Percentiles rank a stretch among this genome's conserved stretches.
Conservation (phyloP, 1,140 invertebrate species). For the Choristoneura fumiferana region DNA sequence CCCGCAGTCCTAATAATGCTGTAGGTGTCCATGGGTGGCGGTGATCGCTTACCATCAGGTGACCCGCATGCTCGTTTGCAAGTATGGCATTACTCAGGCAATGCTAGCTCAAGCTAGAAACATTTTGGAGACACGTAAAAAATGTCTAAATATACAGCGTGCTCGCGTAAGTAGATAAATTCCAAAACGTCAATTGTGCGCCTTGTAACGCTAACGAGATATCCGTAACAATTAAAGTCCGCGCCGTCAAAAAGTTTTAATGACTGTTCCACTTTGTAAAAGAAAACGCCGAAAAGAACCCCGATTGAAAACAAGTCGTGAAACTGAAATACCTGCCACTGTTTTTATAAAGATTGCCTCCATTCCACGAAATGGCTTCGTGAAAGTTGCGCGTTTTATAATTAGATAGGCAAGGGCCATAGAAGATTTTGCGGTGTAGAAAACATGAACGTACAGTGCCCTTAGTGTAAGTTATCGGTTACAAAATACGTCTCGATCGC, state of each 20-base stretch:
- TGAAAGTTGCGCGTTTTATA: slow-evolving; percentile 7
- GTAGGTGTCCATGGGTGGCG: too few relatives aligned
- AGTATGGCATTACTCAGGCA: too few relatives aligned
- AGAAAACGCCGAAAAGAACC: slow-evolving; percentile 31
- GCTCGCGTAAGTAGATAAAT: not conserved
- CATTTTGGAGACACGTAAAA: not conserved
- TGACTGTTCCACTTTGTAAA: slow-evolving; percentile 50
- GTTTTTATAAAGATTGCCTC: slow-evolving; percentile 15
- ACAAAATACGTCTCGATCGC: too few relatives aligned
- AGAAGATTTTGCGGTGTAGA: not conserved
- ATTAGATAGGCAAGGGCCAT: not conserved
- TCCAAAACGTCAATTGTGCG: slow-evolving; percentile 10
- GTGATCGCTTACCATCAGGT: too few relatives aligned
- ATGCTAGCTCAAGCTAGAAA: too few relatives aligned
- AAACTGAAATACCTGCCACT: slow-evolving; percentile 15
- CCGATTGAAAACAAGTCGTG: slow-evolving; percentile 48
- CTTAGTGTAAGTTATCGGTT: too few relatives aligned
- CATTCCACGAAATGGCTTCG: slow-evolving; percentile 9
- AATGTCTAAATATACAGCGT: not conserved
- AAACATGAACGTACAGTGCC: too few relatives aligned
- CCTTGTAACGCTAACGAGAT: slow-evolving; percentile 46
- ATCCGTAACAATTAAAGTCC: slow-evolving; percentile 57
- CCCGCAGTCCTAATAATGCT: too few relatives aligned
- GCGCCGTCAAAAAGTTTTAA: slow-evolving; percentile 61
- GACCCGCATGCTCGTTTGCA: too few relatives aligned